Evolutionary conservation across 2,113 vertebrate species (phyloP), one percentile per base, ranked within the genome.

Genomic region (Perognathus longimembris): DNA sequence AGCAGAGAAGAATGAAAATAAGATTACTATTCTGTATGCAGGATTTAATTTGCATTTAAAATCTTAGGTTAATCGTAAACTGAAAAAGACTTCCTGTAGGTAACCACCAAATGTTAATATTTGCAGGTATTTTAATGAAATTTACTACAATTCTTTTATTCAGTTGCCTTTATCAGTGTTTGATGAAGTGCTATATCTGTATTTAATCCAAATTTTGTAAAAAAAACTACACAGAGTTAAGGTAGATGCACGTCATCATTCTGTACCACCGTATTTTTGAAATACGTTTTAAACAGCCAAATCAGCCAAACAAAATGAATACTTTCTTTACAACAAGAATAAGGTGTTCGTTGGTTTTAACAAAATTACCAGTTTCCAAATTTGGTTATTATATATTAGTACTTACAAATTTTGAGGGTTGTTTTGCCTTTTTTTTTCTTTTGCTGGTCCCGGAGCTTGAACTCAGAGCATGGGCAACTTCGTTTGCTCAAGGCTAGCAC

Each of bases 51-150:
- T 64, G 24, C 32, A 24, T 67, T 82, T 94, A 76, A 92, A 89
- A 86, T 89, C 32, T 80, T 66, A 71, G 36, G 22, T 11, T 85
- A 81, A 40, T 81, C 32, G 34, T 50, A 59, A 76, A 85, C 71
- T 81, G 61, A 85, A 73, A 57, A 89, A 80, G 69, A 71, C 28
- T 71, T 89, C 11, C 82, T 88, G n/a, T 78, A 54, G 17, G 3
- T 79, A 50, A 63, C 88, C 28, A 86, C 26, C n/a, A 40, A 77
- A 77, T 92, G 42, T 78, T 89, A 71, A 85, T 86, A 45, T 87
- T 90, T 66, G 34, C 0, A 76, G 64, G 9, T 78, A 59, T 57
- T 76, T 32, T 71, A 63, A 54, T n/a, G n/a, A n/a, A n/a, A n/a
- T n/a, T n/a, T n/a, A n/a, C n/a, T n/a, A n/a, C n/a, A 10, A 74